Evolutionary conservation across 2,797 vertebrate species (phyloP).

Genomic region (Myripristis murdjan): DNA sequence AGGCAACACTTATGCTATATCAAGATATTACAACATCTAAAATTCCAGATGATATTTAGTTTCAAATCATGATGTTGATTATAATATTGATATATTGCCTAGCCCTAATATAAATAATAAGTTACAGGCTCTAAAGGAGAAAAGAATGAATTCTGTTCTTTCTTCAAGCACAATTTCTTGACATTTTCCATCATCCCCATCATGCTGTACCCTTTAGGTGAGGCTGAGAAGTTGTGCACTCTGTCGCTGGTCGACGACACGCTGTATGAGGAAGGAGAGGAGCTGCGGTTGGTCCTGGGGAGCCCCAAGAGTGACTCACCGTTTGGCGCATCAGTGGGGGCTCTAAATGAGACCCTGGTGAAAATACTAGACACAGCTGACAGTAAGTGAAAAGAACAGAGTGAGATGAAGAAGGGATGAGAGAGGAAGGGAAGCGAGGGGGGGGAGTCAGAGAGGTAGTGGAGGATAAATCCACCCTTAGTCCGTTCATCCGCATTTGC

Average conservation of each 20-base stretch:
- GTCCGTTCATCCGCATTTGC: not conserved
- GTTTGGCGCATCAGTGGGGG: slow-evolving; percentile 92
- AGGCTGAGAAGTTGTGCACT: slow-evolving; percentile 90
- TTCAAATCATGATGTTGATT: too few species aligned
- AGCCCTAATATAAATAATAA: slow-evolving; percentile 32
- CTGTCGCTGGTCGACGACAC: slow-evolving; percentile 90
- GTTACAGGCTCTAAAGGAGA: slow-evolving; percentile 10
- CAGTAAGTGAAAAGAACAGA: slow-evolving; percentile 85
- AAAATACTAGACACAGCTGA: slow-evolving; percentile 92
- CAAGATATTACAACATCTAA: too few species aligned
- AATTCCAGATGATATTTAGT: too few species aligned
- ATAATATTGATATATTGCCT: too few species aligned
- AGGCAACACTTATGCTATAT: too few species aligned
- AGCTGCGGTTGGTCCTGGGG: slow-evolving; percentile 92
- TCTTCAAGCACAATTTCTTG: slow-evolving; percentile 24
- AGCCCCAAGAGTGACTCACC: slow-evolving; percentile 88
- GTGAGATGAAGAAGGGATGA: slow-evolving; percentile 22
- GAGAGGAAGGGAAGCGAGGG: not conserved
- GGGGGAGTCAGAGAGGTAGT: not conserved
- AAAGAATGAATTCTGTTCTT: not conserved
- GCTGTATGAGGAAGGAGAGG: slow-evolving; percentile 91
- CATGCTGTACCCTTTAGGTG: slow-evolving; percentile 80
- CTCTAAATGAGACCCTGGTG: slow-evolving; percentile 90
- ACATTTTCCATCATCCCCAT: slow-evolving; percentile 16
- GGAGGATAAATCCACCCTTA: not conserved